Evolutionary conservation across 2,113 vertebrate species (phyloP).

Genomic region (Synodontis membranacea): DNA sequence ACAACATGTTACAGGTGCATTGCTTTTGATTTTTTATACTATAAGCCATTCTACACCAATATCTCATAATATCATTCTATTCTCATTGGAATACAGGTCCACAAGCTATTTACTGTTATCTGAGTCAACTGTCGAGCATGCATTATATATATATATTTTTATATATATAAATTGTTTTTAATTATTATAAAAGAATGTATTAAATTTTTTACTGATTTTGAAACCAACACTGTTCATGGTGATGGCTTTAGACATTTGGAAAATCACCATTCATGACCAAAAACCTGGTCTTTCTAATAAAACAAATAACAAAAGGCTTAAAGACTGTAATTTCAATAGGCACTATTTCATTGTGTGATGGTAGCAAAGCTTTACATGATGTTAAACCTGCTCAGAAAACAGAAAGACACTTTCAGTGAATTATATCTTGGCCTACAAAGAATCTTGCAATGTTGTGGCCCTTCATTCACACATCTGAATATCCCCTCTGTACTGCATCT

Average conservation of each 20-base stretch:
- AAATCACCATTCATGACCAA: no score
- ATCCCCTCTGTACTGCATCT: not conserved
- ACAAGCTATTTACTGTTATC: no score
- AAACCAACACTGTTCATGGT: no score
- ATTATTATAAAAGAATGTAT: no score
- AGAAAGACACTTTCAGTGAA: not conserved
- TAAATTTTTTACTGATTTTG: no score
- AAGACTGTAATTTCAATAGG: not conserved
- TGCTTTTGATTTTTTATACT: not conserved
- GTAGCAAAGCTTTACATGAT: not conserved
- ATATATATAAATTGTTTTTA: no score
- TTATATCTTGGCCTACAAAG: conserved; percentile 20
- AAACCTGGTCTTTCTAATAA: no score
- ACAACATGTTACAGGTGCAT: not conserved
- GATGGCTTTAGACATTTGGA: not conserved
- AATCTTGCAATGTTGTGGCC: not conserved
- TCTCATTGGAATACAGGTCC: not conserved
- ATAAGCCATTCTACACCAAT: not conserved
- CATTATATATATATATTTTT: not conserved
- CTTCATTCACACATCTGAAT: not conserved
- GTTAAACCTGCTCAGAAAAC: not conserved
- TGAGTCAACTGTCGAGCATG: not conserved
- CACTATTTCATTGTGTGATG: no score
- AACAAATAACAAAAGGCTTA: not conserved
- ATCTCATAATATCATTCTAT: not conserved